phyloP scores from a whole-genome alignment of 2,888 invertebrate species.

The Notodonta dromedarius region DNA sequence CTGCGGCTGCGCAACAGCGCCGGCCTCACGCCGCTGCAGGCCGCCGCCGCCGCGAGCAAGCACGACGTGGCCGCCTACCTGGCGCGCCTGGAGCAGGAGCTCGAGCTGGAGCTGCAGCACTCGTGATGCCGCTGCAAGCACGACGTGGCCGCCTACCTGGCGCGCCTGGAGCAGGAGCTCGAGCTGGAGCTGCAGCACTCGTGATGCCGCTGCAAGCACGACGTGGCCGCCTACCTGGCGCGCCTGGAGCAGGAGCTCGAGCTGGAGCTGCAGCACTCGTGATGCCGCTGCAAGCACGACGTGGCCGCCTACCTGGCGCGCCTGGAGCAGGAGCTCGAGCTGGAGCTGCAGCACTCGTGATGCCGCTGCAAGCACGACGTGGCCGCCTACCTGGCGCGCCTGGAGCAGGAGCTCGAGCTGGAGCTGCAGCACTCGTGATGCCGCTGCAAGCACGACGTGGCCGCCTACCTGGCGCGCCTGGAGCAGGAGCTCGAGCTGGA shows the following conservation, averaged over 20 bases:
- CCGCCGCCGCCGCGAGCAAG: conserved; percentile 82
- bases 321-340: conserved; percentile 30
- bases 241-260: conserved; percentile 29
- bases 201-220: conserved; percentile 54
- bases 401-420: conserved; percentile 30
- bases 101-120: conserved; percentile 18
- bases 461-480: conserved; percentile 51
- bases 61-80: conserved; percentile 75
- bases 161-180: conserved; percentile 29
- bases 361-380: conserved; percentile 71
- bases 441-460: conserved; percentile 74
- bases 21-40: conserved; percentile 85
- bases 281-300: conserved; percentile 59
- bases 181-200: no score
- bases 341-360: no score
- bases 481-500: no score
- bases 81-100: conserved; percentile 28
- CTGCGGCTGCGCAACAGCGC: conserved; percentile 87
- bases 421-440: no score
- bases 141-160: conserved; percentile 73
- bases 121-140: conserved; percentile 35
- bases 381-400: conserved; percentile 54
- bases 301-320: conserved; percentile 68
- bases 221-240: conserved; percentile 72
- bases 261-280: no score